Evolutionary conservation across 2,888 invertebrate genomes (phyloP).

Genomic region (Phengaris alcon): DNA sequence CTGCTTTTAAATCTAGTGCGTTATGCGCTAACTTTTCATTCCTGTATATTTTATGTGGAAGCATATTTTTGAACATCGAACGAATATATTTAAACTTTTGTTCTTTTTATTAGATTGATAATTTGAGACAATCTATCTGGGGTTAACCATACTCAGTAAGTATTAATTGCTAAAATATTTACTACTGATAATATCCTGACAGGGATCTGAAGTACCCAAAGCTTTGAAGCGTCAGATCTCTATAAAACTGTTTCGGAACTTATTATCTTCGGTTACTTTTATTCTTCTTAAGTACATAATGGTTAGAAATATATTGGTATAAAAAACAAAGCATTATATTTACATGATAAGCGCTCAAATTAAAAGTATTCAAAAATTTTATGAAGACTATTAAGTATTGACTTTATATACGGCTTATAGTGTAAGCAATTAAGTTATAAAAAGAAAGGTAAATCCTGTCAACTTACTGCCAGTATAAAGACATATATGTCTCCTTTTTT

Average conservation of each 20-base stretch:
- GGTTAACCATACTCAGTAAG: background rate
- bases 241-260: too few relatives aligned
- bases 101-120: background rate
- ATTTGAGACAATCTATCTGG: background rate
- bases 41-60: constrained; percentile 10
- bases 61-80: constrained; percentile 1
- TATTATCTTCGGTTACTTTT: too few relatives aligned
- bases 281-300: too few relatives aligned
- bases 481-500: constrained; percentile 58
- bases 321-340: too few relatives aligned
- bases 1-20: constrained; percentile 39
- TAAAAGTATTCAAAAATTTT: too few relatives aligned
- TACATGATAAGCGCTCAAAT: too few relatives aligned
- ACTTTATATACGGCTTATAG: too few relatives aligned
- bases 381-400: background rate
- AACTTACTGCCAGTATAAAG: constrained; percentile 68
- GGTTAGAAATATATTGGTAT: too few relatives aligned
- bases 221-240: too few relatives aligned
- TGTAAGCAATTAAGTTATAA: constrained; percentile 44
- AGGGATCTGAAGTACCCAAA: too few relatives aligned
- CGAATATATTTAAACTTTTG: background rate
- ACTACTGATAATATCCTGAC: too few relatives aligned
- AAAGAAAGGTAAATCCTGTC: constrained; percentile 75
- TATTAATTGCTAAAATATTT: too few relatives aligned
- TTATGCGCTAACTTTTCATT: constrained; percentile 5